Percentiles rank a stretch among this genome's conserved stretches.
Conservation (phyloP, 2,888 invertebrate genomes). For the Drosophila mulleri region DNA sequence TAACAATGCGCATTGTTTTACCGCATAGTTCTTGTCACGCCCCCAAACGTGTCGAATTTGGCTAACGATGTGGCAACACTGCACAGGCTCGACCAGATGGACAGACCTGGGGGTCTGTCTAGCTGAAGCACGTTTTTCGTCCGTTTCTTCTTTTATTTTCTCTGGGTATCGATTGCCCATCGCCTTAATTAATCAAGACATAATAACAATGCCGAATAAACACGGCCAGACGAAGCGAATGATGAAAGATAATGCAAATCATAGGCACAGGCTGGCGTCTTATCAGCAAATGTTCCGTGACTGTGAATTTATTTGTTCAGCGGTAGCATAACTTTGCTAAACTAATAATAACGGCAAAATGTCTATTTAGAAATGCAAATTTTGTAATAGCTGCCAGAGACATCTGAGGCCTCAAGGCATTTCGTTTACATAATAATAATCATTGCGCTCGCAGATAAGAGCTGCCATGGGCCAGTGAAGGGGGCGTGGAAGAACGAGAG, state of each 20-base stretch:
- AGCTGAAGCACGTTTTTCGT: conserved; percentile 37
- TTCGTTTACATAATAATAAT: conserved; percentile 67
- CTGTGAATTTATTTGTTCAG: conserved; percentile 38
- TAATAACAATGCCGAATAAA: conserved; percentile 31
- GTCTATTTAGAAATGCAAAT: conserved; percentile 75
- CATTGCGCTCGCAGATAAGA: conserved; percentile 29
- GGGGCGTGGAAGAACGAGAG: conserved; percentile 5
- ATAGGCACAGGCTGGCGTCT: not conserved
- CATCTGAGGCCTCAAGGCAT: conserved; percentile 43
- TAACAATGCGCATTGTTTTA: conserved; percentile 39
- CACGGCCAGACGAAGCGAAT: conserved; percentile 18
- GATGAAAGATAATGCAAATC: conserved; percentile 58
- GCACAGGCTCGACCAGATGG: not conserved
- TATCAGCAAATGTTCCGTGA: conserved; percentile 14
- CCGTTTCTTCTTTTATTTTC: not conserved
- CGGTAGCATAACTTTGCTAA: conserved; percentile 38
- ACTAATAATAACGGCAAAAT: conserved; percentile 67
- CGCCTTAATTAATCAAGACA: conserved; percentile 69
- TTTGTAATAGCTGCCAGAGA: conserved; percentile 54
- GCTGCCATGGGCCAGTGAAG: conserved; percentile 17
- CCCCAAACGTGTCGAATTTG: conserved; percentile 62
- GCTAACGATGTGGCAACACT: conserved; percentile 40
- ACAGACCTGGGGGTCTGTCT: not conserved
- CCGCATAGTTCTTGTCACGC: conserved; percentile 38
- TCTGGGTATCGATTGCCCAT: conserved; percentile 57